Evolutionary conservation across 2,113 vertebrate species (phyloP).

Genomic region (Procavia capensis): DNA sequence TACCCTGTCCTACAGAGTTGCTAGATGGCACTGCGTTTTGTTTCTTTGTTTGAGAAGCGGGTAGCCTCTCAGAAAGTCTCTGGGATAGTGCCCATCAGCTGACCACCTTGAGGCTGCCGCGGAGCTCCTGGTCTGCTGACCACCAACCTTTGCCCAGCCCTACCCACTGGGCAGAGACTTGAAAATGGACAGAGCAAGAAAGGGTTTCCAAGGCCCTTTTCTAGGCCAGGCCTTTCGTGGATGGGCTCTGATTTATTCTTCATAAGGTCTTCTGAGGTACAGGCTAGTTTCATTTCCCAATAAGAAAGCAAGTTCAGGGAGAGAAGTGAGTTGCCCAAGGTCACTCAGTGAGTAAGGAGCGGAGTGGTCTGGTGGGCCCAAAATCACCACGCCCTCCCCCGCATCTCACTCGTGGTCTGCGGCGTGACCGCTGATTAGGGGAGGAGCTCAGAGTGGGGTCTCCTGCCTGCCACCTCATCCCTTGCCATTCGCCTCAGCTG

Average conservation of each 20-base stretch:
- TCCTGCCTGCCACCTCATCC: background rate
- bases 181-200: background rate
- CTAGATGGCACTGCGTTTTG: no score
- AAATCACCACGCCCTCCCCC: background rate
- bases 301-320: constrained; percentile 6
- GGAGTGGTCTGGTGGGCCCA: background rate
- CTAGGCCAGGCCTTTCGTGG: background rate
- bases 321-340: background rate
- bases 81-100: background rate
- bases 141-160: background rate
- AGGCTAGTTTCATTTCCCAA: background rate
- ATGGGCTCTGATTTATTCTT: background rate
- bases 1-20: no score
- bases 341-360: background rate
- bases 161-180: background rate
- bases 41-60: no score
- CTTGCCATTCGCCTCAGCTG: background rate
- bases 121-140: background rate
- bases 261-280: background rate
- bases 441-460: background rate
- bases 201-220: background rate
- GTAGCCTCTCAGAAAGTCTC: background rate
- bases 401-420: background rate
- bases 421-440: background rate
- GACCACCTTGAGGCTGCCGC: background rate